Evolutionary conservation across 2,113 vertebrate genomes (phyloP).

Genomic region (Oncorhynchus clarkii): DNA sequence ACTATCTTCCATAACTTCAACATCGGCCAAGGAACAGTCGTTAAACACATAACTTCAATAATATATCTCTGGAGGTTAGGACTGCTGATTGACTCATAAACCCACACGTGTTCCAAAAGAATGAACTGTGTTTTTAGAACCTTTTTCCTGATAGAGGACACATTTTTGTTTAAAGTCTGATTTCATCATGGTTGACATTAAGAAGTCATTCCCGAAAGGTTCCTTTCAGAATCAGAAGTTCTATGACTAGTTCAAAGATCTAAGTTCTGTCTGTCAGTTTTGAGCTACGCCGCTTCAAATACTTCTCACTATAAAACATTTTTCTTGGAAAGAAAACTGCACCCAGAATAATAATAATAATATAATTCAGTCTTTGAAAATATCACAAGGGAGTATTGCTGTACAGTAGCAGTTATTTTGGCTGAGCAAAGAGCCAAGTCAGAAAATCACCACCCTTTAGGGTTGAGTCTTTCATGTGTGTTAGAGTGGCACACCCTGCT

Average conservation of each 20-base stretch:
- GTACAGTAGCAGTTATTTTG: conserved; percentile 55
- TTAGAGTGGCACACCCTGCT: conserved; percentile 61
- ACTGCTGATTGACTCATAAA: not conserved
- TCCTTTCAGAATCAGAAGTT: too few species aligned
- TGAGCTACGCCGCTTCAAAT: too few species aligned
- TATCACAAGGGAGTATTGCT: conserved; percentile 25
- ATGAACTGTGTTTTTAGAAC: not conserved
- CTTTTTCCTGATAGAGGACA: not conserved
- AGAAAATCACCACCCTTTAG: conserved; percentile 55
- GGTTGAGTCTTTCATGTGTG: conserved; percentile 39
- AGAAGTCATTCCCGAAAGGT: not conserved
- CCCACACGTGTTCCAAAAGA: not conserved
- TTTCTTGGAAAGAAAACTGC: too few species aligned
- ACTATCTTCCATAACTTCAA: conserved; percentile 54
- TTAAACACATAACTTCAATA: conserved; percentile 59
- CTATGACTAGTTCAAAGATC: too few species aligned
- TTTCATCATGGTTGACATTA: not conserved
- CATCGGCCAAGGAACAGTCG: conserved; percentile 48
- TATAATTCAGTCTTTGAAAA: not conserved
- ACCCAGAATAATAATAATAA: not conserved
- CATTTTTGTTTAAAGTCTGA: not conserved
- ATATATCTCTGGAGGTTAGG: conserved; percentile 37
- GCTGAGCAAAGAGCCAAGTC: conserved; percentile 65
- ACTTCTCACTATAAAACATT: too few species aligned
- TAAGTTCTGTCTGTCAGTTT: too few species aligned